Percentiles rank a stretch among this genome's conserved stretches.
These are phyloP conservation scores for Cryptoprocta ferox DNA, from an alignment of 2,797 vertebrate genomes.

Conservation along the genomic window DNA sequence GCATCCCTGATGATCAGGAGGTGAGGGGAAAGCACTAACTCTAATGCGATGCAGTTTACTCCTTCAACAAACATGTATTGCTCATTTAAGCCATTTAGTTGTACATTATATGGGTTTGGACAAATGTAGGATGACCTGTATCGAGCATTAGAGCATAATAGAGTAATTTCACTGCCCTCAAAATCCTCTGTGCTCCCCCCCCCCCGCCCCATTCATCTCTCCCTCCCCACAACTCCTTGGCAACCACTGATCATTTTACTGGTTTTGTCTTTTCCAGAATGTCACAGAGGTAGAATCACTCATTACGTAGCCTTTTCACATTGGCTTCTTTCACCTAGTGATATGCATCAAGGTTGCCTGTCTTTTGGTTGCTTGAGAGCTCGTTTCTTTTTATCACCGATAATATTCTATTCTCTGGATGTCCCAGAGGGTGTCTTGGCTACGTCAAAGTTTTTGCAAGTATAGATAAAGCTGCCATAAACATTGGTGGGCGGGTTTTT, in stretches of 20 bases:
- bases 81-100: neutral
- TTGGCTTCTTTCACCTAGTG: neutral
- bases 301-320: neutral
- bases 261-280: neutral
- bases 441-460: neutral
- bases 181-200: too few relatives aligned
- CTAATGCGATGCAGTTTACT: fast-evolving
- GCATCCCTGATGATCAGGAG: neutral
- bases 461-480: neutral
- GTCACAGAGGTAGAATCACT: too few relatives aligned
- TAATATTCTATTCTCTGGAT: neutral
- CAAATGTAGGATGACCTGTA: too few relatives aligned
- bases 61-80: neutral
- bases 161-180: neutral
- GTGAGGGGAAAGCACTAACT: too few relatives aligned
- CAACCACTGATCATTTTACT: neutral
- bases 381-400: neutral
- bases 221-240: too few relatives aligned
- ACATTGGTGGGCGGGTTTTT: too few relatives aligned
- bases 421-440: neutral
- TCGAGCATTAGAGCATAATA: neutral
- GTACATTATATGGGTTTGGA: neutral
- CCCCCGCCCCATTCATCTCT: neutral
- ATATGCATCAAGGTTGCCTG: neutral
- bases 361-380: neutral